Percentiles rank a stretch among this genome's conserved stretches.
These are phyloP conservation scores for Cryptoblepharus egeriae DNA, from an alignment of 2,797 vertebrate genomes.

Conservation along the genomic window DNA sequence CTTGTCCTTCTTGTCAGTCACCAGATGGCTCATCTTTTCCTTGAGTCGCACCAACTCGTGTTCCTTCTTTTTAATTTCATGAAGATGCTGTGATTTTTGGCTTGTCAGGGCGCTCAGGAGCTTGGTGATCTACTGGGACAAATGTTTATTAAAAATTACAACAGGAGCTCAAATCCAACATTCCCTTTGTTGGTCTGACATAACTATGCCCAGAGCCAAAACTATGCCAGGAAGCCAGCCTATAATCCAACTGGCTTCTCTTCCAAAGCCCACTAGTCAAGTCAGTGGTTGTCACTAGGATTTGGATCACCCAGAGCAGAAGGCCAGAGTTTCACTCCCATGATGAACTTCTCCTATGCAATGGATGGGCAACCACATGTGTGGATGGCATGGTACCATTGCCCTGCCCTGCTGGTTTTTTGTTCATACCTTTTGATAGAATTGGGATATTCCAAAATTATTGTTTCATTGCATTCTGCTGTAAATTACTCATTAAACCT, in stretches of 20 bases:
- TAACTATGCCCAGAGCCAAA: background rate
- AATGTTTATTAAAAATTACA: background rate
- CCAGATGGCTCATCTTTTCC: constrained; percentile 9
- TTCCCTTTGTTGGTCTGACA: background rate
- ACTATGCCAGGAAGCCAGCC: background rate
- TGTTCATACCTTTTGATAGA: no score
- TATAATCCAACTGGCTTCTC: background rate
- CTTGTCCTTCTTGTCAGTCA: constrained; percentile 20
- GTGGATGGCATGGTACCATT: no score
- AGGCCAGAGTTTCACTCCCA: no score
- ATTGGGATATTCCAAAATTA: no score
- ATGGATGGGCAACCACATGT: no score
- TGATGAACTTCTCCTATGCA: no score
- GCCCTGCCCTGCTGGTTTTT: no score
- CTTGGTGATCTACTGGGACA: background rate
- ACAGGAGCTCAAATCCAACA: background rate
- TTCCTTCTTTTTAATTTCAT: constrained; percentile 25
- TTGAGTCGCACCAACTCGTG: constrained; percentile 24
- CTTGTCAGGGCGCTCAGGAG: background rate
- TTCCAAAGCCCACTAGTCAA: no score
- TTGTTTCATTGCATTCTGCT: no score
- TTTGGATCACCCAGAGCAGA: no score
- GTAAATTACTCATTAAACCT: no score
- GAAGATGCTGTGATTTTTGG: background rate
- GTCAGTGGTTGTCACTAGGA: no score